A percentile compares a stretch with the other conserved stretches of the same genome.
phyloP scores from a whole-genome alignment of 1,140 invertebrate species.

The Phocides pigmalion region DNA sequence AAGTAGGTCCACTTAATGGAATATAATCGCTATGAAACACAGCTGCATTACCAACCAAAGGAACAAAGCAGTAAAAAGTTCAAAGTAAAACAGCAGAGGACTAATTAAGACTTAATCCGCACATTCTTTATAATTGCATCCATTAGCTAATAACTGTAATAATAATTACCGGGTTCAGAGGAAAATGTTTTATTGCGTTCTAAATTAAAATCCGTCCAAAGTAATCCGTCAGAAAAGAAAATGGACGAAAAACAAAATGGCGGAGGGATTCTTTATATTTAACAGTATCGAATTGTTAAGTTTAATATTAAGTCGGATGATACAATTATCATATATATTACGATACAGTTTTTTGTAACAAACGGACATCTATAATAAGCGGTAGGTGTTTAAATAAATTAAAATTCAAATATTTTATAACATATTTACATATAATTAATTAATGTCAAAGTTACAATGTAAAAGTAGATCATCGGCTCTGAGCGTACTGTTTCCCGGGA shows the following conservation, averaged over 20 bases:
- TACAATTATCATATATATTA: not conserved
- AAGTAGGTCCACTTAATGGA: not conserved
- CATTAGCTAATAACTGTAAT: slow-evolving; percentile 65
- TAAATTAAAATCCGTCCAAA: slow-evolving; percentile 58
- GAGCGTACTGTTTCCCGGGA: too few species aligned
- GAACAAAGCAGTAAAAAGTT: slow-evolving; percentile 42
- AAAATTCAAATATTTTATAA: too few species aligned
- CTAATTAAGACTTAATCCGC: slow-evolving; percentile 71
- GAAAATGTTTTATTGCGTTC: slow-evolving; percentile 69
- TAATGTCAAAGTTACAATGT: too few species aligned
- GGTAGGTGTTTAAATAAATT: too few species aligned
- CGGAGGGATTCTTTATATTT: slow-evolving; percentile 10
- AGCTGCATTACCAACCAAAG: slow-evolving; percentile 2
- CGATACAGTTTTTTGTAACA: too few species aligned
- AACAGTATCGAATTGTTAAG: not conserved
- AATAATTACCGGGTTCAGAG: slow-evolving; percentile 62
- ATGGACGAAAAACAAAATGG: slow-evolving; percentile 53
- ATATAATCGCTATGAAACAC: not conserved
- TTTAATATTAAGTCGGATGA: not conserved
- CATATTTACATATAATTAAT: too few species aligned
- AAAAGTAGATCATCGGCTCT: too few species aligned
- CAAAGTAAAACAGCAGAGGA: slow-evolving; percentile 56
- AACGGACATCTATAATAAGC: too few species aligned
- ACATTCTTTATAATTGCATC: slow-evolving; percentile 59
- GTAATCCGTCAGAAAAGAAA: slow-evolving; percentile 69